Evolutionary conservation across 2,797 vertebrate genomes (phyloP).

Genomic region (Cirrhinus mrigala): DNA sequence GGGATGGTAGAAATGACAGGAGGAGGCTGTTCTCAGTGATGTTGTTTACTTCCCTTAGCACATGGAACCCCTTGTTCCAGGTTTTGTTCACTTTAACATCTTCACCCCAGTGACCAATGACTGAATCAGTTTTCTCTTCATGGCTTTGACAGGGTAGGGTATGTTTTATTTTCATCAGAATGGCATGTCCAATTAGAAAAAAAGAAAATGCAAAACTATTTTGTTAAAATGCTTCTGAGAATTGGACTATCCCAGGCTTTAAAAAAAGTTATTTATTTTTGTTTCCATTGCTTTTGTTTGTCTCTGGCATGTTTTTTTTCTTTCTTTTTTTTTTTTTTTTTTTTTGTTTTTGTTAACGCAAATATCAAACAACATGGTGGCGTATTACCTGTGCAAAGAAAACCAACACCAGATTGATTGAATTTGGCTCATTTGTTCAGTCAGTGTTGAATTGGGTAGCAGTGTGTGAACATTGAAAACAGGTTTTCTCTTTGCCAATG

Average conservation of each 20-base stretch:
- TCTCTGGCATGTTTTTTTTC: slow-evolving; percentile 69
- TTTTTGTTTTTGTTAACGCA: slow-evolving; percentile 69
- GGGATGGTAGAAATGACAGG: slow-evolving; percentile 47
- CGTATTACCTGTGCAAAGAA: slow-evolving; percentile 64
- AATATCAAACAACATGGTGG: slow-evolving; percentile 64
- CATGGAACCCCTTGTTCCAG: slow-evolving; percentile 85
- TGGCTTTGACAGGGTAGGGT: slow-evolving; percentile 81
- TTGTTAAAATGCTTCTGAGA: slow-evolving; percentile 87
- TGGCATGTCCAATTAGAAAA: slow-evolving; percentile 85
- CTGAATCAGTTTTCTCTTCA: slow-evolving; percentile 88
- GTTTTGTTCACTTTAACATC: slow-evolving; percentile 87
- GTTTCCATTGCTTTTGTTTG: slow-evolving; percentile 72
- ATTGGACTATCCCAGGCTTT: slow-evolving; percentile 68
- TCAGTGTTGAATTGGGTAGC: slow-evolving; percentile 70
- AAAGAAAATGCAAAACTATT: slow-evolving; percentile 84
- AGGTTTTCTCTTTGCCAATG: slow-evolving; percentile 54
- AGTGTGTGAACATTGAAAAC: slow-evolving; percentile 64
- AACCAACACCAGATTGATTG: slow-evolving; percentile 64
- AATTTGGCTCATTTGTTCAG: slow-evolving; percentile 69
- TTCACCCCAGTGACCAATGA: slow-evolving; percentile 87
- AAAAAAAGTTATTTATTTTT: slow-evolving; percentile 84
- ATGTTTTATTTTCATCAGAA: slow-evolving; percentile 87
- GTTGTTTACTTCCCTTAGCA: slow-evolving; percentile 81
- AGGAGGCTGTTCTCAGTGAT: slow-evolving; percentile 70
- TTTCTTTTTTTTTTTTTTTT: slow-evolving; percentile 44